phyloP scores from a whole-genome alignment of 1,140 invertebrate species.

The Heliconius congener region DNA sequence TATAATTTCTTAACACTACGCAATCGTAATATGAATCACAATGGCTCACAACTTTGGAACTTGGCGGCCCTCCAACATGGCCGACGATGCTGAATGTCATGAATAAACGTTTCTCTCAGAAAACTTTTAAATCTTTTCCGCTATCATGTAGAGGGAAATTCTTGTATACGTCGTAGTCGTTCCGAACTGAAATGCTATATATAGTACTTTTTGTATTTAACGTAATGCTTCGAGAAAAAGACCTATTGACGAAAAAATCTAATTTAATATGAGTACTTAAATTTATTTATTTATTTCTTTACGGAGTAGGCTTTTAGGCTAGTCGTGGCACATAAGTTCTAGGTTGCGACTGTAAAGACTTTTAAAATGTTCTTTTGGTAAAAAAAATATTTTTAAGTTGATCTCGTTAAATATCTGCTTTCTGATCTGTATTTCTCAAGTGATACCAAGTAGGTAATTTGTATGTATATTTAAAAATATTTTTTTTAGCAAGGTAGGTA shows the following conservation, averaged over 20 bases:
- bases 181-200: background rate
- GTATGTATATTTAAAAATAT: too few relatives aligned
- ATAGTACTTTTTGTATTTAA: background rate
- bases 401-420: too few relatives aligned
- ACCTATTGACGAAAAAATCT: background rate
- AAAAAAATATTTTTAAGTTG: too few relatives aligned
- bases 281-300: too few relatives aligned
- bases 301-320: too few relatives aligned
- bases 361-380: too few relatives aligned
- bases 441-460: too few relatives aligned
- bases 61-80: slow-evolving; percentile 17
- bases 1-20: slow-evolving; percentile 1
- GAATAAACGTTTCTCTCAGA: slow-evolving; percentile 23
- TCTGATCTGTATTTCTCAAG: too few relatives aligned
- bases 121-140: slow-evolving; percentile 20
- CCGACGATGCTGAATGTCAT: slow-evolving; percentile 16
- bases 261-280: too few relatives aligned
- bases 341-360: too few relatives aligned
- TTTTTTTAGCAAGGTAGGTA: too few relatives aligned
- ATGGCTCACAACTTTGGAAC: slow-evolving; percentile 20
- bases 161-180: background rate
- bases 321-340: too few relatives aligned
- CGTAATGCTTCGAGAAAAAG: background rate
- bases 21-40: slow-evolving; percentile 22
- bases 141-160: background rate